These are phyloP conservation scores for Rhorus exstirpatorius DNA, from an alignment of 2,888 invertebrate species.

Conservation along the genomic window DNA sequence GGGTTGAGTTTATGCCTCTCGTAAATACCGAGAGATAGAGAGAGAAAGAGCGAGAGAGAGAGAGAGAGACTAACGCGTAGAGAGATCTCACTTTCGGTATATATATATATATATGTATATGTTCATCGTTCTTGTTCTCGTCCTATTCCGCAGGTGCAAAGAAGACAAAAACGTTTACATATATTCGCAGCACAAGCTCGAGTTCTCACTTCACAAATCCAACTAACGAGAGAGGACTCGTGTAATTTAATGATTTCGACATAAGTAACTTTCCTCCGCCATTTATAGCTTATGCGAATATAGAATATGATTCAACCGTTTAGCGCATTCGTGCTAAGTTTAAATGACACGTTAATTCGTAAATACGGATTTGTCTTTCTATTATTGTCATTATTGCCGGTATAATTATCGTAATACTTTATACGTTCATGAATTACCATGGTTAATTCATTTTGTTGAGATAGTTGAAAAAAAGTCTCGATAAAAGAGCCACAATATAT, in stretches of 20 bases:
- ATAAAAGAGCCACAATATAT: no score
- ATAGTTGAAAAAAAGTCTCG: no score
- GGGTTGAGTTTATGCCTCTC: constrained; percentile 72
- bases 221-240: constrained; percentile 28
- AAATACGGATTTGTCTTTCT: not conserved
- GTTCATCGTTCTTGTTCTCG: constrained; percentile 35
- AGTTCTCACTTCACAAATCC: constrained; percentile 20
- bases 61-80: no score
- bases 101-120: no score
- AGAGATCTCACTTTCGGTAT: constrained; percentile 48
- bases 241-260: constrained; percentile 45
- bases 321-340: not conserved
- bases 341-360: not conserved
- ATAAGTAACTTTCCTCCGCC: constrained; percentile 9
- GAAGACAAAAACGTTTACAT: constrained; percentile 17
- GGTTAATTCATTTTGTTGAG: not conserved
- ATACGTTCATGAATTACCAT: not conserved
- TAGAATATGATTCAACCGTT: constrained; percentile 3
- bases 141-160: constrained; percentile 42
- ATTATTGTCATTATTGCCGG: not conserved
- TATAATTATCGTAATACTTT: not conserved
- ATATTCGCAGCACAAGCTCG: constrained; percentile 3
- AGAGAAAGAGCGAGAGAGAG: constrained; percentile 73
- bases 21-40: constrained; percentile 41
- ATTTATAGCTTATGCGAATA: constrained; percentile 13